phyloP scores from a whole-genome alignment of 2,888 invertebrate genomes.

The Deroplatys truncata region DNA sequence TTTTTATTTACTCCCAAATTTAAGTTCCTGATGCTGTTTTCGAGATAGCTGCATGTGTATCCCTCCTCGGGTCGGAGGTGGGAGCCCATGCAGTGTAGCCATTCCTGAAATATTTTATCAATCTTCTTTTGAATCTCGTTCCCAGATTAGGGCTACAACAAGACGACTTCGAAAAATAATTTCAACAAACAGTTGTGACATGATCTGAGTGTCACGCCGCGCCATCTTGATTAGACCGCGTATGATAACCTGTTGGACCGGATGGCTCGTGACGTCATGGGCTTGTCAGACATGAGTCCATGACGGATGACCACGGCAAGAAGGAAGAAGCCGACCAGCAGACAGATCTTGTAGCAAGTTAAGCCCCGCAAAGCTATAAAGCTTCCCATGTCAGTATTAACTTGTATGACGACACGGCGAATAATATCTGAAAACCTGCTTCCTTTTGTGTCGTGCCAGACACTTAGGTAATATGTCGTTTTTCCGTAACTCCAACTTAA shows the following conservation, averaged over 20 bases:
- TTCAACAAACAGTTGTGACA: conserved; percentile 16
- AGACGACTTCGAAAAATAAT: conserved; percentile 13
- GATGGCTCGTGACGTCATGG: background rate
- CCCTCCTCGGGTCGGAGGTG: too few relatives aligned
- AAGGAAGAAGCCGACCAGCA: background rate
- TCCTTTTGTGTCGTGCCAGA: background rate
- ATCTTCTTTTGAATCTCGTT: conserved; percentile 13
- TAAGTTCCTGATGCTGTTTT: background rate
- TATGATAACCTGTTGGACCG: conserved; percentile 3
- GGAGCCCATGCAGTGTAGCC: background rate
- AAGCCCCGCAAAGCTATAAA: background rate
- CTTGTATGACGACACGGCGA: background rate
- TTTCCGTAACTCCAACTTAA: background rate
- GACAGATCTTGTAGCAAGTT: background rate
- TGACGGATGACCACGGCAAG: background rate
- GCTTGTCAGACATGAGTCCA: background rate
- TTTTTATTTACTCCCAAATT: background rate
- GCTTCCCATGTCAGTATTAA: background rate
- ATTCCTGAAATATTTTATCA: background rate
- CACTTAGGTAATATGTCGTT: background rate
- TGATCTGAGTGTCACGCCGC: conserved; percentile 10
- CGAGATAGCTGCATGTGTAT: background rate
- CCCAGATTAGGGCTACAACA: background rate
- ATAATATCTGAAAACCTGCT: background rate
- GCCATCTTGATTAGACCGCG: conserved; percentile 5